Base-by-base conservation (phyloP, 2,797 vertebrate genomes). In the Bradypus variegatus region DNA sequence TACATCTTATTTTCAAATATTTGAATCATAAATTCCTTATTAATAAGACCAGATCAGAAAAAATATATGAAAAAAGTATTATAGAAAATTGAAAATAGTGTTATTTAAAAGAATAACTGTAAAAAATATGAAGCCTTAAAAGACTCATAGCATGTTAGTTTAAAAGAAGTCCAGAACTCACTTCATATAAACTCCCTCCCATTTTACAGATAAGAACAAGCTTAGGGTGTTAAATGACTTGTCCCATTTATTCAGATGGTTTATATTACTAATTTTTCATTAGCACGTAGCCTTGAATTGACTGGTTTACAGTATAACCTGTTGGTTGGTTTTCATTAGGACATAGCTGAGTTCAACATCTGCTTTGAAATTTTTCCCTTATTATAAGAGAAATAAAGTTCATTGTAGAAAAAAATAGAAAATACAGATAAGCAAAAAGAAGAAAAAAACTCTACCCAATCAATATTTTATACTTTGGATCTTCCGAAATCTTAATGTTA, bases 321-420 rank as follows among this genome's bases (percentile, higher is more conserved):
- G 53, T 88, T 41, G 36, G 86, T 89, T 91, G 36, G 86, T 89
- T 91, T 91, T 91, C 86, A 89, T 70, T 64, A 93, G 91, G 45
- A 70, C 27, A 89, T 13, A 69, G 33, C 27, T 88, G 48, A 87
- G 29, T 11, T 77, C 55, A 64, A 45, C 7, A 77, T 7, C 15
- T 70, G 33, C 84, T 87, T 53, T 65, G 55, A 80, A 87, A 88
- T 45, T 23, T n/a, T 83, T 80, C n/a, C 62, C 55, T 53, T 77
- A 58, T 77, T 86, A 76, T 60, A 86, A 73, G 70, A 83, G 25
- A 80, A 76, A 48, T 16, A 29, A 72, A 89, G 4, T 53, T 69
- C 67, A 73, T 53, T 62, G 33, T 13, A 78, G 31, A 18, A 88
- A 7, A 72, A 93, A 73, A n/a, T 4, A 73, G 31, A 80, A 75